A percentile compares a stretch with the other conserved stretches of the same genome.
These are phyloP conservation scores for Apistogramma diplotaenia DNA, from an alignment of 2,113 vertebrate species.

Conservation along the genomic window DNA sequence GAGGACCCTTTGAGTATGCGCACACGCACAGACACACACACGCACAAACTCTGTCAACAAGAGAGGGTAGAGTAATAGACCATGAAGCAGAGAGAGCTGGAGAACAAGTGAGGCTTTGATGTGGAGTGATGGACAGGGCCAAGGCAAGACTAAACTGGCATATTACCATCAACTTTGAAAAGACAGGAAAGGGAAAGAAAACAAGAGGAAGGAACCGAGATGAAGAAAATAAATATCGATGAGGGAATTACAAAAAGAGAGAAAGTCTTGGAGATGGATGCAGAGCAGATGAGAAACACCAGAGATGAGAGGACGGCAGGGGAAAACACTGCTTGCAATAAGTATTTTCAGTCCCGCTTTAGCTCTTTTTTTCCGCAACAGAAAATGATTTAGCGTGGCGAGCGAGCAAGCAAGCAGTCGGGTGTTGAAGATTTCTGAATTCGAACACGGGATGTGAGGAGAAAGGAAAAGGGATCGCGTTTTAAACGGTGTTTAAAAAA, in stretches of 20 bases:
- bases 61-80: constrained; percentile 41
- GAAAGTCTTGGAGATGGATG: neutral
- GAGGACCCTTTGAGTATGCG: constrained; percentile 8
- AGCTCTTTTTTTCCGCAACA: neutral
- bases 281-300: neutral
- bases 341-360: constrained; percentile 11
- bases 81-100: constrained; percentile 38
- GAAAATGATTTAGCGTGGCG: neutral
- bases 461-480: neutral
- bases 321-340: neutral
- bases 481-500: neutral
- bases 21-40: neutral
- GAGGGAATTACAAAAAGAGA: neutral
- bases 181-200: constrained; percentile 35
- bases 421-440: neutral
- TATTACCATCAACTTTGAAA: constrained; percentile 23
- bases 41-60: constrained; percentile 54
- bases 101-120: constrained; percentile 66
- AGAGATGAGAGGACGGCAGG: constrained; percentile 13
- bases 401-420: neutral
- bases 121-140: constrained; percentile 50
- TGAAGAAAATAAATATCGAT: constrained; percentile 21
- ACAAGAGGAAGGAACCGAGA: constrained; percentile 5
- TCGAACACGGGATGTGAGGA: neutral
- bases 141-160: constrained; percentile 7